phyloP scores from a whole-genome alignment of 2,888 invertebrate genomes.

The Nebria brevicollis region DNA sequence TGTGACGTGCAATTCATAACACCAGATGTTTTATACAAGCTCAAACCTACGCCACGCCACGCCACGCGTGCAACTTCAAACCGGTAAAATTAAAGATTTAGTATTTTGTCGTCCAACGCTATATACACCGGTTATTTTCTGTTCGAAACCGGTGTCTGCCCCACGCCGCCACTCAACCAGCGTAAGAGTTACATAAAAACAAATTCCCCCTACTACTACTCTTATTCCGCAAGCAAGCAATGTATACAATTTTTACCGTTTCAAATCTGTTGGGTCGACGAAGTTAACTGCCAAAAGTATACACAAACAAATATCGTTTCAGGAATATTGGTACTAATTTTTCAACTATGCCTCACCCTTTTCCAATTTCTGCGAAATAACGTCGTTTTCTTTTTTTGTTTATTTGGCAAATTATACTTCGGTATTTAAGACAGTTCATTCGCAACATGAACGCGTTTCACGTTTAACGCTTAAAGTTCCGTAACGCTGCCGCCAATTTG shows the following conservation, averaged over 20 bases:
- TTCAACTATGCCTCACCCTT: no score
- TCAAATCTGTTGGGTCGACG: not conserved
- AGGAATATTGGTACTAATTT: not conserved
- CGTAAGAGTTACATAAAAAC: not conserved
- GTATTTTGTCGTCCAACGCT: slow-evolving; percentile 1
- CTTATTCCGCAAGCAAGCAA: not conserved
- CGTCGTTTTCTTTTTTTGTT: no score
- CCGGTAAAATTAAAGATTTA: slow-evolving; percentile 1
- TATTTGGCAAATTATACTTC: no score
- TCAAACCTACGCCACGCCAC: not conserved
- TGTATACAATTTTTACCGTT: not conserved
- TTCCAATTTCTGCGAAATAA: no score
- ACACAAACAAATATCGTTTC: slow-evolving; percentile 1
- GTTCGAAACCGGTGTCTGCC: not conserved
- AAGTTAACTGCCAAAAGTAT: not conserved
- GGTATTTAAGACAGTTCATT: no score
- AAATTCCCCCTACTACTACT: not conserved
- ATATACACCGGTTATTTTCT: not conserved
- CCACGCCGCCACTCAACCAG: not conserved
- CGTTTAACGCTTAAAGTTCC: no score
- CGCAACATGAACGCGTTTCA: no score
- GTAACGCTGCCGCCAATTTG: no score
- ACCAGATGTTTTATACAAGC: slow-evolving; percentile 1
- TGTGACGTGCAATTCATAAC: not conserved
- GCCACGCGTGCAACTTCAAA: not conserved